These are phyloP conservation scores for Cepaea hortensis DNA, from an alignment of 2,888 invertebrate genomes.

Conservation along the genomic window DNA sequence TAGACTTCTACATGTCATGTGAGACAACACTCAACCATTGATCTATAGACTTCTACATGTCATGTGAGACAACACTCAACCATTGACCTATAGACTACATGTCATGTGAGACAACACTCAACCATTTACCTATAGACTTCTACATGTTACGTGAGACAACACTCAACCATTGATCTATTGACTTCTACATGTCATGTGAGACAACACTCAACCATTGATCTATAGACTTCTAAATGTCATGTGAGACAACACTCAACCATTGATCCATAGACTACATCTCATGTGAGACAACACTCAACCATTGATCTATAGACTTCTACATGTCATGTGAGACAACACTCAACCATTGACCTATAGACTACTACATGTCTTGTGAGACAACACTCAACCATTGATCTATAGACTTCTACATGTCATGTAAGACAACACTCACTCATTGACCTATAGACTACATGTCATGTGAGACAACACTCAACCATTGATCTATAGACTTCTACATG, in stretches of 20 bases:
- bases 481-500: slow-evolving; percentile 75
- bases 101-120: too few species aligned
- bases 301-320: slow-evolving; percentile 75
- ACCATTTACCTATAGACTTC: slow-evolving; percentile 73
- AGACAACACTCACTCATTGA: slow-evolving; percentile 59
- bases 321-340: too few species aligned
- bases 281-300: neutral
- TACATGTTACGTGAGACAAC: slow-evolving; percentile 70
- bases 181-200: slow-evolving; percentile 75
- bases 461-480: slow-evolving; percentile 55
- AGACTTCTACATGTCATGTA: slow-evolving; percentile 74
- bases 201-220: slow-evolving; percentile 63
- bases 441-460: slow-evolving; percentile 75
- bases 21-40: slow-evolving; percentile 56
- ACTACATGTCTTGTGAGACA: too few species aligned
- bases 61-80: too few species aligned
- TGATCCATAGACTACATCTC: slow-evolving; percentile 74
- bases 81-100: slow-evolving; percentile 74
- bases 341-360: slow-evolving; percentile 71
- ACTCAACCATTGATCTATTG: slow-evolving; percentile 69
- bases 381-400: slow-evolving; percentile 66
- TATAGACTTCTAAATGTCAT: too few species aligned
- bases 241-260: slow-evolving; percentile 51
- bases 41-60: slow-evolving; percentile 75
- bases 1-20: slow-evolving; percentile 75